Evolutionary conservation across 2,797 vertebrate species (phyloP), one percentile per base, ranked within the genome.

Genomic region (Anguilla megastoma): DNA sequence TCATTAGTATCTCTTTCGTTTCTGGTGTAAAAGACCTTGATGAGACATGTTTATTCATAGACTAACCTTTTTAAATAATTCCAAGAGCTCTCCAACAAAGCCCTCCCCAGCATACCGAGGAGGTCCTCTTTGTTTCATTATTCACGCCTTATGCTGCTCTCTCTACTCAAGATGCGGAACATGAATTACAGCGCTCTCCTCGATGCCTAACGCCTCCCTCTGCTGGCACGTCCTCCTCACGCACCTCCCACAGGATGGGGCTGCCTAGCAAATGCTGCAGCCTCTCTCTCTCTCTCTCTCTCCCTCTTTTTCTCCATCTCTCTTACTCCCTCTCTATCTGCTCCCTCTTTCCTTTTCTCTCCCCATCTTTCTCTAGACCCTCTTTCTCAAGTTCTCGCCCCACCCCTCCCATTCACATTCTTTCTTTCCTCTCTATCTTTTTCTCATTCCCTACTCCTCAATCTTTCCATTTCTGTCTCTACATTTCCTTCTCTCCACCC

Each of bases 41-140:
- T 98, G 97, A 97, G 97, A 94, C 95, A 98, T 99, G 97, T 98
- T 98, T 99, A 99, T 99, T 99, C 97, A 99, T 99, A 97, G 97
- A 95, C 96, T 98, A 98, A 98, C 98, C 98, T 98, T 98, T 99
- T 98, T 97, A 97, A 98, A 98, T 98, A 98, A 98, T 98, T 98
- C 97, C 95, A 97, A 97, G 97, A 98, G 97, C 97, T 97, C 97
- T 97, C 95, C 95, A 97, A 96, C 97, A 95, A 97, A 96, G 97
- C 95, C 97, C 96, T 97, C 97, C 95, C 96, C 96, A 96, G 97
- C 97, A 98, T 98, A 96, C 96, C 95, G 97, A 98, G 97, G 97
- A 96, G 96, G 96, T 97, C n/a, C 94, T 96, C 97, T 97, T 97
- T 97, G 96, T 98, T 98, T 97, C 97, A 98, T 98, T 98, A 99